Percentiles rank a stretch among this genome's conserved stretches.
Evolutionary conservation across 2,113 vertebrate genomes (phyloP).

Genomic region (Lanius ludovicianus): DNA sequence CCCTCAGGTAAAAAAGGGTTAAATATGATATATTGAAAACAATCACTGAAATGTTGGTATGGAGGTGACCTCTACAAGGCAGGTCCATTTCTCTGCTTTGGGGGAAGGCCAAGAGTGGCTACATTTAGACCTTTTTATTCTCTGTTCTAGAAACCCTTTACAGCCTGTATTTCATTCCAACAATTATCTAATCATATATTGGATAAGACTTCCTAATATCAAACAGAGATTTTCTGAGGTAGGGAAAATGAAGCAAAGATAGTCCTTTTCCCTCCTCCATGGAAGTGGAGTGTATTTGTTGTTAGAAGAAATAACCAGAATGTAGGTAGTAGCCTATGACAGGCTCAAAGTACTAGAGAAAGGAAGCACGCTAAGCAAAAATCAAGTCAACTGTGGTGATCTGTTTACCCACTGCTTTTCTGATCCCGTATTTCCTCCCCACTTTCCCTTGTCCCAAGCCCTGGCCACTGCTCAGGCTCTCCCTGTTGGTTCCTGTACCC

Average conservation of each 20-base stretch:
- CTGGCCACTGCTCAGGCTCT: too few relatives aligned
- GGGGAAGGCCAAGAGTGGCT: neutral
- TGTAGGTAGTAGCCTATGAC: neutral
- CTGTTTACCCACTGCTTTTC: too few relatives aligned
- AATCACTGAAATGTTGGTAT: neutral
- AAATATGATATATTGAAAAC: neutral
- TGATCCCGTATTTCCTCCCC: too few relatives aligned
- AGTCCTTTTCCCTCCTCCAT: neutral
- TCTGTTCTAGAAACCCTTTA: neutral
- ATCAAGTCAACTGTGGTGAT: neutral
- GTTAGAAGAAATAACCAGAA: neutral
- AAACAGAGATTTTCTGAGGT: fast-evolving
- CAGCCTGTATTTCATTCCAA: neutral
- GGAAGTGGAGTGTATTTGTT: neutral
- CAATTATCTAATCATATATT: neutral
- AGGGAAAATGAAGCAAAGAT: neutral
- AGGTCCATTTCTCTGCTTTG: neutral
- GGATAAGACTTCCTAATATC: neutral
- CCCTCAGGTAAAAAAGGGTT: neutral
- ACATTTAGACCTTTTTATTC: neutral
- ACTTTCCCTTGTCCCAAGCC: too few relatives aligned
- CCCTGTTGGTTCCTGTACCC: too few relatives aligned
- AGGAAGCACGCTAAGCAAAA: neutral
- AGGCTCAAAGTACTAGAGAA: neutral
- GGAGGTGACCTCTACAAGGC: neutral